A percentile compares a stretch with the other conserved stretches of the same genome.
phyloP scores from a whole-genome alignment of 2,888 invertebrate genomes.

The Clivina fossor region DNA sequence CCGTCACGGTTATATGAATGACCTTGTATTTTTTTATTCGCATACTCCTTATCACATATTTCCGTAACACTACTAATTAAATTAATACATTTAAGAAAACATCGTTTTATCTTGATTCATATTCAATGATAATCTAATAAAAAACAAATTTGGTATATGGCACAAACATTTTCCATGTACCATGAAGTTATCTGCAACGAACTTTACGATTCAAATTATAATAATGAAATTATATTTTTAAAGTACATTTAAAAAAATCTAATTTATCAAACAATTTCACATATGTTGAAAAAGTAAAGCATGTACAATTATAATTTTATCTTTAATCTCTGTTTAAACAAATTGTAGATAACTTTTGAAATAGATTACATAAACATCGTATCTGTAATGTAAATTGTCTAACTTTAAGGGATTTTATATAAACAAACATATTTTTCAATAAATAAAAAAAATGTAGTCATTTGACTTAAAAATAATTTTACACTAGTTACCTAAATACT shows the following conservation, averaged over 20 bases:
- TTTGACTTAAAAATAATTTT: no score
- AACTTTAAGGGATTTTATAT: no score
- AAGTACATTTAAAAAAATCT: slow-evolving; percentile 2
- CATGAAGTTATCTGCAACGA: slow-evolving; percentile 21
- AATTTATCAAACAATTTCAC: slow-evolving; percentile 2
- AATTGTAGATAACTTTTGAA: no score
- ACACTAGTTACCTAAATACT: no score
- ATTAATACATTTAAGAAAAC: neutral
- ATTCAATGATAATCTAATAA: slow-evolving; percentile 6
- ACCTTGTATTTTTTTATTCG: slow-evolving; percentile 14
- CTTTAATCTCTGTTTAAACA: no score
- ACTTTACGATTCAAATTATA: no score
- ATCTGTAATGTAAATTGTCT: no score
- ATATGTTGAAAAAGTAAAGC: slow-evolving; percentile 5
- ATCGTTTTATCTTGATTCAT: slow-evolving; percentile 11
- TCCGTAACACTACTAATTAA: slow-evolving; percentile 2
- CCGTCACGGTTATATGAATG: slow-evolving; percentile 20
- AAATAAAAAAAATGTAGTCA: no score
- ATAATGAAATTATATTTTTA: no score
- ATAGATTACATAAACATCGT: no score
- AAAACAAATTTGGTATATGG: slow-evolving; percentile 14
- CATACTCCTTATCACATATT: slow-evolving; percentile 11
- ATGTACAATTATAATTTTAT: no score
- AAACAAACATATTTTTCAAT: no score
- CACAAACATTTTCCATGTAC: slow-evolving; percentile 14